These are phyloP conservation scores for Sabatieria punctata DNA, from an alignment of 2,888 invertebrate genomes.

Conservation along the genomic window DNA sequence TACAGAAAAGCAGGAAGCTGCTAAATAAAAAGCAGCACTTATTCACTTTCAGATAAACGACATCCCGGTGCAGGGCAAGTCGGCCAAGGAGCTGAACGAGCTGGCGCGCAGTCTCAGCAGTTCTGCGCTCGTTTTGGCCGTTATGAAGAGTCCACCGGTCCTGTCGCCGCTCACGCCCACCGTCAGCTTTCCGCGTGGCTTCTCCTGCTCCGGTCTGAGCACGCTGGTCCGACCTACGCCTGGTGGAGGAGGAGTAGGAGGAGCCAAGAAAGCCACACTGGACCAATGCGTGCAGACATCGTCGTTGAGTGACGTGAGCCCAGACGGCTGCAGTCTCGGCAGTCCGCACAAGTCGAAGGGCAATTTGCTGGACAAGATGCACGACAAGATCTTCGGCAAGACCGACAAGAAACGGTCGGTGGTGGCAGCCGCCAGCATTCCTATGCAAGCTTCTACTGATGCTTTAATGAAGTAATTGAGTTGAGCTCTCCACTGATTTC, in stretches of 20 bases:
- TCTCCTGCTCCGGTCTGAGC: not conserved
- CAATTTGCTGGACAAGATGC: too few relatives aligned
- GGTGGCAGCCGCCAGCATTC: not conserved
- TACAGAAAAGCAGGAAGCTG: too few relatives aligned
- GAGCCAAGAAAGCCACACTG: too few relatives aligned
- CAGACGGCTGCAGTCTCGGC: too few relatives aligned
- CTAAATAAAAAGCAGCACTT: too few relatives aligned
- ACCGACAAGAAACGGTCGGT: not conserved
- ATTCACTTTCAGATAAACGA: constrained; percentile 11
- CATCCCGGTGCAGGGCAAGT: constrained; percentile 8
- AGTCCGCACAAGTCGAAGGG: too few relatives aligned
- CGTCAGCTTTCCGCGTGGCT: not conserved
- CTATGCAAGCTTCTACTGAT: not conserved
- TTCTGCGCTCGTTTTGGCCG: constrained; percentile 4
- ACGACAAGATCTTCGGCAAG: not conserved
- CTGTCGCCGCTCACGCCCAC: constrained; percentile 6
- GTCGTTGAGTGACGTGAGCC: too few relatives aligned
- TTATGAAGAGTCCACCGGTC: constrained; percentile 8
- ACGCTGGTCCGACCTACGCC: not conserved
- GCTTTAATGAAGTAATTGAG: too few relatives aligned
- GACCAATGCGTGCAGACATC: too few relatives aligned
- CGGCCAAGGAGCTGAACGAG: constrained; percentile 5
- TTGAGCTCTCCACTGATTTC: too few relatives aligned
- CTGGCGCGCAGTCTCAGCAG: not conserved
- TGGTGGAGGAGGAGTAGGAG: too few relatives aligned